Conservation (phyloP, 1,140 invertebrate genomes). For the Chymomyza costata region DNA sequence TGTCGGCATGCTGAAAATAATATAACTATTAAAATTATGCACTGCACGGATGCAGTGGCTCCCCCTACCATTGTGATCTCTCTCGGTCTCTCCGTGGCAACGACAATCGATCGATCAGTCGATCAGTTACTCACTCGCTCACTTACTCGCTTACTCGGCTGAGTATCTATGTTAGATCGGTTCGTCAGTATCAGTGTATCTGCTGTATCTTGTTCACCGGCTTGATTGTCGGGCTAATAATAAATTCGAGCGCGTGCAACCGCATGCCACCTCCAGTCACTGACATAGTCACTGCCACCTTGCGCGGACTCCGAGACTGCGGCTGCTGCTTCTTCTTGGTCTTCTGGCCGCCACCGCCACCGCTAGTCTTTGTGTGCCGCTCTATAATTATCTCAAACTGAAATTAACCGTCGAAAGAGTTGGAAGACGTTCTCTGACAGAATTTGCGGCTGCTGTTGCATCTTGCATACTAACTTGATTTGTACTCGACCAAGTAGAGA, state of each 20-base stretch:
- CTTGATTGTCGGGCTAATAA: slow-evolving; percentile 60
- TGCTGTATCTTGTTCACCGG: slow-evolving; percentile 17
- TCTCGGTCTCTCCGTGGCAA: slow-evolving; percentile 1
- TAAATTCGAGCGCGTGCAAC: slow-evolving; percentile 70
- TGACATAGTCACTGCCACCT: slow-evolving; percentile 22
- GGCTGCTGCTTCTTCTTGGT: slow-evolving; percentile 7
- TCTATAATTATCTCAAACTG: slow-evolving; percentile 75
- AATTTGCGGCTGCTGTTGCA: slow-evolving; percentile 25
- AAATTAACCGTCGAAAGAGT: slow-evolving; percentile 75
- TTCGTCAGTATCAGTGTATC: slow-evolving; percentile 4
- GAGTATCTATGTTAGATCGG: too few species aligned
- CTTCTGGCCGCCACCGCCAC: slow-evolving; percentile 15
- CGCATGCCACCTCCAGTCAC: slow-evolving; percentile 53
- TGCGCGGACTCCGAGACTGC: slow-evolving; percentile 2
- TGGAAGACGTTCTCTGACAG: too few species aligned
- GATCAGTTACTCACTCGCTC: slow-evolving; percentile 55
- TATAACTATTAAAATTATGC: slow-evolving; percentile 57
- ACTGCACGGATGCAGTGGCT: slow-evolving; percentile 18
- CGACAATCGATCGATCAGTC: slow-evolving; percentile 11
- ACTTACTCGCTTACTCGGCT: slow-evolving; percentile 59
- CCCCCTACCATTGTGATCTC: slow-evolving; percentile 11
- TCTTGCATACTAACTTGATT: slow-evolving; percentile 40
- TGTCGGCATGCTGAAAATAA: slow-evolving; percentile 48
- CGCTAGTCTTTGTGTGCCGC: slow-evolving; percentile 54
- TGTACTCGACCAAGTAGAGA: slow-evolving; percentile 31